A percentile compares a stretch with the other conserved stretches of the same genome.
phyloP scores from a whole-genome alignment of 2,888 invertebrate genomes.

The Iselma pallidipennis region DNA sequence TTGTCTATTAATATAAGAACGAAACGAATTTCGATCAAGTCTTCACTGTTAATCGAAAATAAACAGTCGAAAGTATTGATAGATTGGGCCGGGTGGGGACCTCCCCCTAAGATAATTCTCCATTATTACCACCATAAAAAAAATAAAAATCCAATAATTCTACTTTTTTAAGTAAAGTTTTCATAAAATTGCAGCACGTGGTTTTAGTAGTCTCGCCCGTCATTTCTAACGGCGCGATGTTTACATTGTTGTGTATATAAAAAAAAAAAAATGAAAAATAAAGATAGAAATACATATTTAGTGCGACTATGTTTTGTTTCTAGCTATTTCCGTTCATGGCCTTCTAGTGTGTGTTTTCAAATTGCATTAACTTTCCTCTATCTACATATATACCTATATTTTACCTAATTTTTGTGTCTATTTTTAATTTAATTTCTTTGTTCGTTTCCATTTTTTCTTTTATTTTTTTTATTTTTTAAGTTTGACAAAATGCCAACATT shows the following conservation, averaged over 20 bases:
- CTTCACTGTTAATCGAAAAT: conserved; percentile 44
- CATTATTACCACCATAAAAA: not conserved
- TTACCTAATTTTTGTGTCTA: not conserved
- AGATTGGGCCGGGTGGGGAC: conserved; percentile 1
- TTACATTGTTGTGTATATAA: not conserved
- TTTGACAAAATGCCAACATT: too few species aligned
- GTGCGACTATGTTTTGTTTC: not conserved
- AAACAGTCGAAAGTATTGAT: conserved; percentile 37
- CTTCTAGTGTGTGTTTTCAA: conserved; percentile 4
- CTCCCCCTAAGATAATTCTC: not conserved
- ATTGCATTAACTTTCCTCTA: conserved; percentile 15
- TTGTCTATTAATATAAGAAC: conserved; percentile 19
- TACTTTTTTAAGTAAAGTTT: too few species aligned
- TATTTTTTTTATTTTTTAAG: too few species aligned
- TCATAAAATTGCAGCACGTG: not conserved
- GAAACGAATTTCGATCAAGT: conserved; percentile 49
- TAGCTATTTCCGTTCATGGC: conserved; percentile 19
- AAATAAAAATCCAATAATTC: not conserved
- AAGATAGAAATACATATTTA: not conserved
- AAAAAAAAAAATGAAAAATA: not conserved
- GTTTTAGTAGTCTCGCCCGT: not conserved
- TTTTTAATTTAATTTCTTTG: too few species aligned
- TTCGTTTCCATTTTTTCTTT: too few species aligned
- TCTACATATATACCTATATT: too few species aligned
- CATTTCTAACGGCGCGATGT: not conserved